Base-by-base conservation (phyloP, 2,888 invertebrate genomes). In the Leptarthrus brevirostris region DNA sequence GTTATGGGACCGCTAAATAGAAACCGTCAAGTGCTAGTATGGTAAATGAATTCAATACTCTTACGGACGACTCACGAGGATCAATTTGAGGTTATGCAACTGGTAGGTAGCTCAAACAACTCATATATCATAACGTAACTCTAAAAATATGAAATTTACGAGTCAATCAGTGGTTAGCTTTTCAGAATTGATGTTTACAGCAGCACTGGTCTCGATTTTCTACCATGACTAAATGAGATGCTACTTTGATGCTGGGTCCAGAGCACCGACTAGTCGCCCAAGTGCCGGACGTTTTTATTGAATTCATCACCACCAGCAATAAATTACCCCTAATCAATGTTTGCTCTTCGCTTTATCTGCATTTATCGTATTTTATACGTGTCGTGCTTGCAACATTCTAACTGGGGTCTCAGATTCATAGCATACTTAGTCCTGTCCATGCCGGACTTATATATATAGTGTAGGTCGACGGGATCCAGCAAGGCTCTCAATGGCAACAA, bases 251-350 rank as follows among this genome's bases (percentile, higher is more conserved):
- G 30, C 30, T 30, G 30, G 30, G 30, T 30, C 30, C 8, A 12
- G 5, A 47, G 47, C 16, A n/a, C 16, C 12, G 16, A 14, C 6
- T 16, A 6, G 47, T 22, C 53, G 53, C 20, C 22, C 22, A 14
- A 20, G 18, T 22, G 53, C 20, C 53, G 22, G 53, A 56, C 56
- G 30, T 56, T 56, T 56, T 56, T 56, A 56, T 52, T 22, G 2
- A 47, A 30, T 30, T 18, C 34, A 52, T 49, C 70, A 34, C 36
- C 70, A 30, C 34, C 22, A 26, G 70, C 20, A 30, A 70, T 70
- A 70, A 70, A 70, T 70, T 52, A 70, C 34, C 12, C 34, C 26
- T 70, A 70, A 70, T 70, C 70, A 70, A 53, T 70, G 70, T 70
- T 70, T 70, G 53, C 70, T 70, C 53, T 70, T 70, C 30, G 34